Evolutionary conservation across 2,888 invertebrate genomes (phyloP).

Genomic region (Alitta virens): DNA sequence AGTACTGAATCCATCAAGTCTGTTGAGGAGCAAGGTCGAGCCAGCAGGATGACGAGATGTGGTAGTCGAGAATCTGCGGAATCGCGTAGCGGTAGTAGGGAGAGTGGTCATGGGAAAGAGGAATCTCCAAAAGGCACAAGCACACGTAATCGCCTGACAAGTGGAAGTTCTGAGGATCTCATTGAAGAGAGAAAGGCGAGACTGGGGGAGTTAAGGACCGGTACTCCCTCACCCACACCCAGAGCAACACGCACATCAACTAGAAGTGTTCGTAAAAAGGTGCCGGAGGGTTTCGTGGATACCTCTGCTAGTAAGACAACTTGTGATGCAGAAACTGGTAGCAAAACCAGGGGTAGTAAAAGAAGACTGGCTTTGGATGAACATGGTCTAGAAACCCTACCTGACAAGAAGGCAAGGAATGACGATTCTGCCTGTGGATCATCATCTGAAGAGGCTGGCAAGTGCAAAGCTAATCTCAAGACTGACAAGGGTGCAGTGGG

Average conservation of each 20-base stretch:
- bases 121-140: constrained; percentile 12
- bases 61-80: constrained; percentile 8
- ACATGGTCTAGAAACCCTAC: background rate
- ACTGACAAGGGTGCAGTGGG: too few species aligned
- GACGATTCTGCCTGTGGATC: background rate
- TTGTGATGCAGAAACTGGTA: background rate
- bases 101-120: constrained; percentile 5
- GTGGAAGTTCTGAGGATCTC: constrained; percentile 10
- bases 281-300: constrained; percentile 1
- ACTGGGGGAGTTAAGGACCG: background rate
- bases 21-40: background rate
- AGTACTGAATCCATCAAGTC: constrained; percentile 1
- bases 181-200: constrained; percentile 1
- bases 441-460: too few species aligned
- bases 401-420: background rate
- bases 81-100: constrained; percentile 2
- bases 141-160: constrained; percentile 6
- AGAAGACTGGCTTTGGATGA: constrained; percentile 14
- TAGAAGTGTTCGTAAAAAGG: constrained; percentile 3
- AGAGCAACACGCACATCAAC: constrained; percentile 6
- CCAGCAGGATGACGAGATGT: constrained; percentile 7
- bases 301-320: background rate
- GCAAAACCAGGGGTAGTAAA: constrained; percentile 18
- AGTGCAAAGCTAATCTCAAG: too few species aligned
- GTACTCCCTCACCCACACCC: background rate